Evolutionary conservation across 2,888 invertebrate species (phyloP), one percentile per base, ranked within the genome.

Genomic region (Priapulus caudatus): DNA sequence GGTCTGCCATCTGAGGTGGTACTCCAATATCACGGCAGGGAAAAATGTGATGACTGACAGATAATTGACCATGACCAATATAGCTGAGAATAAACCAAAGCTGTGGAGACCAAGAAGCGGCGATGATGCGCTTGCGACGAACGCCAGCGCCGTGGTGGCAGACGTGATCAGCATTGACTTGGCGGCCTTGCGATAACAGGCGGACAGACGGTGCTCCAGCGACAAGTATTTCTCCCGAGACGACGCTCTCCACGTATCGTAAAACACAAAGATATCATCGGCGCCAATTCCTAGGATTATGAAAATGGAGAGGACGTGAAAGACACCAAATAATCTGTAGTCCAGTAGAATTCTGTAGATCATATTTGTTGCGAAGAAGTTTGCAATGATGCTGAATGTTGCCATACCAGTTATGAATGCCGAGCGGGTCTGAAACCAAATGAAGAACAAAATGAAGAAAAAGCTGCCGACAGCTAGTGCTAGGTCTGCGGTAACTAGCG

Each of bases 31-130:
- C 21, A 65, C 64, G 15, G 61, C 58, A 0, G 67, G 67, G 51
- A 68, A 67, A 56, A 64, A 68, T n/a, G 63, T 51, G 15, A 68
- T 60, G 20, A 67, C 66, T 52, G 65, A 66, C 16, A 67, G n/a
- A 58, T 66, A 68, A 58, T 68, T 67, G 23, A 68, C 60, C 15
- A 62, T 54, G 3, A 66, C 60, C 19, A 63, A 49, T 3, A 63
- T 52, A 20, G 59, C 64, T 4, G 66, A 58, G 47, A 66, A 66
- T 3, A 61, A 48, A 0, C 66, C 66, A 52, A 66, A 66, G 1
- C 64, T 62, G 19, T 59, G 54, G n/a, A 64, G 59, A 15, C 63
- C 60, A 4, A 66, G 54, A 4, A 66, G 51, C 1, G 64, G 63
- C 1, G 64, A 64, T 44, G 61, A 52, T 0, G 63, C 58, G 54